Evolutionary conservation across 2,797 vertebrate species (phyloP), one percentile per base, ranked within the genome.

Genomic region (Cottoperca gobio): DNA sequence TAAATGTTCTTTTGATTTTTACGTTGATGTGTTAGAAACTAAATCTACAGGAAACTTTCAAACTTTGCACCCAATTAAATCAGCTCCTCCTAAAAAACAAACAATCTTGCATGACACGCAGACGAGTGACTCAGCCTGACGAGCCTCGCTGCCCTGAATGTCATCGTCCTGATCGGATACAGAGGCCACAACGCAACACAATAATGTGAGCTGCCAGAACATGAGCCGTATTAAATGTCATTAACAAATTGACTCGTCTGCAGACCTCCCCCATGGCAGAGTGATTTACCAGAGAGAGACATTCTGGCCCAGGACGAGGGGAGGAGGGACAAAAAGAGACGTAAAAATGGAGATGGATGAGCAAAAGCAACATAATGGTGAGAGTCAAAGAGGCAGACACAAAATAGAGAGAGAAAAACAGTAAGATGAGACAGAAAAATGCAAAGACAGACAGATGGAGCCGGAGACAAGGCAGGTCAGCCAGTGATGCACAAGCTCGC

Each of bases 181-280:
- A 53, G 16, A 70, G 31, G 57, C 65, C 70, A 76, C 28, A 39
- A 45, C 54, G 75, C 65, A 79, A 72, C 45, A 50, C 50, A 78
- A 60, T 39, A 76, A 76, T 6, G 23, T 26, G 40, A 63, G 73
- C 70, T 71, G 81, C 81, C 71, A 76, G 82, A 68, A 79, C 60
- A 66, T 11, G 42, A 79, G 77, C 63, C 2, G 2, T 57, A 83
- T 82, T 75, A 83, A 88, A 85, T 81, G 72, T 76, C 82, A 88
- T 89, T 84, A 80, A 82, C 70, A 81, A 81, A 83, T 28, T 83
- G 84, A 92, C 40, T 89, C 79, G 87, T 89, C 82, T 58, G 54
- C 60, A 63, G 46, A 49, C 52, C 5, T 8, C 70, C 83, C 21
- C 66, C 71, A 61, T 40, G 50, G 58, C 68, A 63, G 60, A 70